Evolutionary conservation across 2,113 vertebrate genomes (phyloP).

Genomic region (Engystomops pustulosus): DNA sequence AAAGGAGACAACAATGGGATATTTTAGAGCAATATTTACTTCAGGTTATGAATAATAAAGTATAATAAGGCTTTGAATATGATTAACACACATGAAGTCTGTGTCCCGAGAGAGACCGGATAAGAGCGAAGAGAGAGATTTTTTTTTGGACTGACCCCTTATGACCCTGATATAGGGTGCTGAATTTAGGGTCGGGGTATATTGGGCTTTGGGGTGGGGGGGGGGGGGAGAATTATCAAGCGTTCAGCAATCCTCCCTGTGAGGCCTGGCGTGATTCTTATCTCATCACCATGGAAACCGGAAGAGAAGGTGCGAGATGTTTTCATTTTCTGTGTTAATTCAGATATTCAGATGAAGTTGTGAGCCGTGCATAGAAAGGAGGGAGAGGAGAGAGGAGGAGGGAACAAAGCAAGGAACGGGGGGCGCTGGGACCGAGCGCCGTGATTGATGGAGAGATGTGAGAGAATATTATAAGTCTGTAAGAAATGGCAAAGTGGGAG

Average conservation of each 20-base stretch:
- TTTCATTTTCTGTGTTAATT: constrained; percentile 85
- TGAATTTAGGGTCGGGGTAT: constrained; percentile 69
- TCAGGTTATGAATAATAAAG: no score
- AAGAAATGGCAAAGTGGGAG: background rate
- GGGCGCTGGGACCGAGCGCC: background rate
- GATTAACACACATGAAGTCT: background rate
- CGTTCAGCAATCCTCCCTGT: constrained; percentile 80
- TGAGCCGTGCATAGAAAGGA: constrained; percentile 61
- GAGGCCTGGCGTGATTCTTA: constrained; percentile 86
- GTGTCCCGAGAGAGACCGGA: background rate
- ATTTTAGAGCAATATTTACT: background rate
- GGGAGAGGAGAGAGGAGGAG: background rate
- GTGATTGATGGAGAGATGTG: constrained; percentile 26
- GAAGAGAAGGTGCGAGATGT: constrained; percentile 82
- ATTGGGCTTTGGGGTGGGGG: constrained; percentile 73
- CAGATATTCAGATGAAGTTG: constrained; percentile 89
- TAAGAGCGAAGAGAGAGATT: background rate
- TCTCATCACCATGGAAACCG: constrained; percentile 87
- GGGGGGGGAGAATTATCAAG: constrained; percentile 72
- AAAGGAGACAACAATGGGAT: no score
- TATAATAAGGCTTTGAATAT: background rate
- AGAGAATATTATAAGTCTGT: background rate
- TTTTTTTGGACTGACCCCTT: background rate
- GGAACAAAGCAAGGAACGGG: background rate
- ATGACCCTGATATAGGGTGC: constrained; percentile 57